Conservation (phyloP, 1,140 invertebrate species). For the Harpegnathos saltator region DNA sequence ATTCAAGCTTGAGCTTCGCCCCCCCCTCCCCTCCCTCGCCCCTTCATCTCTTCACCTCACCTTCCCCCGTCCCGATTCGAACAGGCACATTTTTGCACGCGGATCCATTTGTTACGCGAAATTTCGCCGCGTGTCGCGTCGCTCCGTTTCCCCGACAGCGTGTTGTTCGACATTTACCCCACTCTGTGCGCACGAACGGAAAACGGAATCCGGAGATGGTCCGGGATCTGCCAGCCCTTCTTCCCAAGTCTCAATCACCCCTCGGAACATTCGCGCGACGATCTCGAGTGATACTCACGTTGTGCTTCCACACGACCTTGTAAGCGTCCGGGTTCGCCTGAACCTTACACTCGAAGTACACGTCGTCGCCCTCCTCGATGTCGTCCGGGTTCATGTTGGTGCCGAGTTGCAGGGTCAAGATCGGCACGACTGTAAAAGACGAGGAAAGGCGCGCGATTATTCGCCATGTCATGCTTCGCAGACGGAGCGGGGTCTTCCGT, state of each 20-base stretch:
- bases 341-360: constrained; percentile 95
- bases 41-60: too few relatives aligned
- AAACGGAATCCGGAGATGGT: background rate
- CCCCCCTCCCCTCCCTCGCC: too few relatives aligned
- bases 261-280: too few relatives aligned
- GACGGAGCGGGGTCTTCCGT: background rate
- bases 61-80: background rate
- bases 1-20: constrained; percentile 25
- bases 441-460: constrained; percentile 43
- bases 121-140: background rate
- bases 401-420: constrained; percentile 90
- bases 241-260: too few relatives aligned
- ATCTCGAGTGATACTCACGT: constrained; percentile 89
- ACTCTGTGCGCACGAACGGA: background rate
- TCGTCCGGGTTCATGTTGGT: constrained; percentile 94
- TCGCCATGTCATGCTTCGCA: background rate
- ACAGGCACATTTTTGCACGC: constrained; percentile 13
- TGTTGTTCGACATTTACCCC: background rate
- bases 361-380: constrained; percentile 95
- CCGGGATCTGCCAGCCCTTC: too few relatives aligned
- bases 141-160: constrained; percentile 1
- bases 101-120: background rate
- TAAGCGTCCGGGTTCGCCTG: constrained; percentile 94
- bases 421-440: constrained; percentile 90
- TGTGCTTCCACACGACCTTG: constrained; percentile 96